phyloP scores from a whole-genome alignment of 2,888 invertebrate genomes.

The Parnassius mnemosyne region DNA sequence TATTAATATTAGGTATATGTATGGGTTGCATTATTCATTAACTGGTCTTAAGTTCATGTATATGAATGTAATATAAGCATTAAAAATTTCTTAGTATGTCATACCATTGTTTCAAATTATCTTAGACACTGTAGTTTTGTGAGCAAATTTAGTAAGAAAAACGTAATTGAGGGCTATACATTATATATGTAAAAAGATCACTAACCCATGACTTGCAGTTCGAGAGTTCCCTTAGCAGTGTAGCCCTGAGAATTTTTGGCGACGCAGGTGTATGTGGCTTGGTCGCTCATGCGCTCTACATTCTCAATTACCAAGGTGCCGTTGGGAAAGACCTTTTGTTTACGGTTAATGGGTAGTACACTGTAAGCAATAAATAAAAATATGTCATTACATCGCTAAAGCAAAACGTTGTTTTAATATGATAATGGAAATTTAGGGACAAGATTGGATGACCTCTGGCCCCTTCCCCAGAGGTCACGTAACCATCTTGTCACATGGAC shows the following conservation, averaged over 20 bases:
- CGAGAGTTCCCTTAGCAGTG: conserved; percentile 91
- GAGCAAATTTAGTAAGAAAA: conserved; percentile 15
- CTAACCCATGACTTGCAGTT: conserved; percentile 98
- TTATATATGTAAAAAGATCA: conserved; percentile 39
- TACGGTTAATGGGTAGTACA: conserved; percentile 94
- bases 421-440: background rate
- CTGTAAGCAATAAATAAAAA: conserved; percentile 56
- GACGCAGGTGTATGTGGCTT: conserved; percentile 96
- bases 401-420: too few relatives aligned
- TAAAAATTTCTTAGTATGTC: background rate
- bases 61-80: too few relatives aligned
- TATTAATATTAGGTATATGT: too few relatives aligned
- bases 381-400: too few relatives aligned
- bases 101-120: too few relatives aligned
- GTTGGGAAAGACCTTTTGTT: conserved; percentile 96
- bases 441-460: background rate
- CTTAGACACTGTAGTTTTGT: background rate
- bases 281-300: conserved; percentile 94
- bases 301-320: conserved; percentile 96
- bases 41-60: too few relatives aligned
- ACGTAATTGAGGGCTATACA: conserved; percentile 5
- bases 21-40: too few relatives aligned
- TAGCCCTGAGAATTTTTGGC: conserved; percentile 95
- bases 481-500: too few relatives aligned
- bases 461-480: too few relatives aligned